These are phyloP conservation scores for Cetoscarus ocellatus DNA, from an alignment of 2,797 vertebrate genomes.

Conservation along the genomic window DNA sequence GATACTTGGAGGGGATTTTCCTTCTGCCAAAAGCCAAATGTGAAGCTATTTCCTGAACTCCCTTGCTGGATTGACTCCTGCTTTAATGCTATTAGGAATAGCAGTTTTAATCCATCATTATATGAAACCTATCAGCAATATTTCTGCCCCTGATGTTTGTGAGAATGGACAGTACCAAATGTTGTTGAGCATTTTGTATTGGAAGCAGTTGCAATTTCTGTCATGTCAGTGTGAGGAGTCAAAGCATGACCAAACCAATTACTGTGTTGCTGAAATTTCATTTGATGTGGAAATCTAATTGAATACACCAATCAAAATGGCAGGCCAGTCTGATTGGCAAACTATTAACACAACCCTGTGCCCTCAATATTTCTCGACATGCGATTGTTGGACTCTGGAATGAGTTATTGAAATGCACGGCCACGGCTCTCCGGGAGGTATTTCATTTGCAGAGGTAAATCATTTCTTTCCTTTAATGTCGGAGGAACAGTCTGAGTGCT, in stretches of 20 bases:
- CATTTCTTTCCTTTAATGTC: conserved; percentile 72
- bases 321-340: conserved; percentile 57
- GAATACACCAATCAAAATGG: conserved; percentile 61
- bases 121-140: conserved; percentile 18
- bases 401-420: conserved; percentile 70
- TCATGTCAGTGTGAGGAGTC: conserved; percentile 54
- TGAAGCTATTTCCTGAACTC: conserved; percentile 25
- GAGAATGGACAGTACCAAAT: conserved; percentile 14
- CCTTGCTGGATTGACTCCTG: conserved; percentile 35
- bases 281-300: conserved; percentile 68
- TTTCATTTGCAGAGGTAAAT: conserved; percentile 79
- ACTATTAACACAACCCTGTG: conserved; percentile 67
- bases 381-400: conserved; percentile 54
- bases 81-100: conserved; percentile 31
- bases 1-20: neutral
- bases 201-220: conserved; percentile 31
- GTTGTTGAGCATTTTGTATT: conserved; percentile 25
- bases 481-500: conserved; percentile 51
- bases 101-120: conserved; percentile 12
- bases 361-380: conserved; percentile 59
- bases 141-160: conserved; percentile 20
- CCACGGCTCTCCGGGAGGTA: conserved; percentile 60
- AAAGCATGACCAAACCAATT: conserved; percentile 58
- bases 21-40: conserved; percentile 29
- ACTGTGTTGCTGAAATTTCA: conserved; percentile 49